Base-by-base conservation (phyloP, 2,888 invertebrate species). In the Hofmannophila pseudospretella region DNA sequence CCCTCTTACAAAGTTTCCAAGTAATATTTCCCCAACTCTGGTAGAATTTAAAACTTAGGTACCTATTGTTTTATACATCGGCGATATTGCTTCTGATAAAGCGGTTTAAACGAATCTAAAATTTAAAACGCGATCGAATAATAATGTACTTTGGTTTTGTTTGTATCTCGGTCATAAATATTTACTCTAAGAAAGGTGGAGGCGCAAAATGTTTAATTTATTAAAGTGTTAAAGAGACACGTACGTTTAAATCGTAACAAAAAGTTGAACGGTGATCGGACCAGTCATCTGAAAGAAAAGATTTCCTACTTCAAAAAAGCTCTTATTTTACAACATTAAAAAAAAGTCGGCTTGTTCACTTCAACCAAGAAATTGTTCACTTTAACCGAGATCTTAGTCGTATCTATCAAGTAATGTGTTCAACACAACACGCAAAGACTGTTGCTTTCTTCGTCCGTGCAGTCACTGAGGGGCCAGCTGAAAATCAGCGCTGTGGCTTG, bases 41-140 rank as follows among this genome's bases (percentile, higher is more conserved):
- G 56, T 59, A 67, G 68, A 74, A 72, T 80, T 80, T 78, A 67
- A 75, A 82, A 81, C 68, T 77, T 80, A 69, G 67, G 65, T 64
- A 68, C 66, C 76, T 81, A 62, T 82, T 84, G 85, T 84, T 74
- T 84, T 67, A 84, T 76, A 84, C 84, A 82, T 82, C 64, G 73
- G 64, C 59, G 85, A 82, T 85, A 85, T 85, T 76, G 80, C 80
- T 77, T 78, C 76, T 81, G 82, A 84, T 85, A 85, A 84, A 82
- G 78, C 79, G 76, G 77, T 82, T 82, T 79, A 61, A 62, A 71
- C 70, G 68, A 84, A 85, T 85, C 82, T 84, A 68, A 81, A 85
- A 76, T 85, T 80, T 81, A 84, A 84, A 84, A 69, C 66, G 73
- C 67, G 71, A 78, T 81, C 73, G 81, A 75, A 82, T 82, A 73